These are phyloP conservation scores for Crocidura indochinensis DNA, from an alignment of 2,797 vertebrate genomes.

Conservation along the genomic window DNA sequence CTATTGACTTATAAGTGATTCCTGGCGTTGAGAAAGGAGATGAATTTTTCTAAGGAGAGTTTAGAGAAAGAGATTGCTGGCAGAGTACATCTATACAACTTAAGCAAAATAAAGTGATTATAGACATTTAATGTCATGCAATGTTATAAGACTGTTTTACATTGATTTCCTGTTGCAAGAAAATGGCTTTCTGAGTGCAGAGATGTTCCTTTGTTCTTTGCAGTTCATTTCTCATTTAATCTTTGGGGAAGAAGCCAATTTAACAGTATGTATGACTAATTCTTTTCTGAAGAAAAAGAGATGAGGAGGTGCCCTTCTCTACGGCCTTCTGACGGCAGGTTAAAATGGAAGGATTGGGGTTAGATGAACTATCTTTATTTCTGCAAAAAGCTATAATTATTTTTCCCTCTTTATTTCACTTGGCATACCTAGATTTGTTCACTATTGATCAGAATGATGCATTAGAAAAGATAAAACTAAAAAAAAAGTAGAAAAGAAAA, in stretches of 20 bases:
- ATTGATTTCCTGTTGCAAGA: conserved; percentile 83
- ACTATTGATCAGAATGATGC: conserved; percentile 12
- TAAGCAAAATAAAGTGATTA: conserved; percentile 83
- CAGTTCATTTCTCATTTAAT: conserved; percentile 85
- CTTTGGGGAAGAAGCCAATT: conserved; percentile 83
- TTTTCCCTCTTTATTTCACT: conserved; percentile 64
- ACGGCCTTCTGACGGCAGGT: conserved; percentile 50
- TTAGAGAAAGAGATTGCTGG: conserved; percentile 52
- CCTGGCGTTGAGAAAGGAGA: conserved; percentile 64
- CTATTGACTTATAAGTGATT: conserved; percentile 77
- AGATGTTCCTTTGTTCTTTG: conserved; percentile 80
- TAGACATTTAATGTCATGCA: conserved; percentile 75
- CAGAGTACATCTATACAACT: conserved; percentile 71
- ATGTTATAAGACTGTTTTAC: conserved; percentile 78
- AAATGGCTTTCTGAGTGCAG: conserved; percentile 74
- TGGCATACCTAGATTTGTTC: conserved; percentile 52
- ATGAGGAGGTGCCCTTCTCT: conserved; percentile 65
- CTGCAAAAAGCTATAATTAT: conserved; percentile 44
- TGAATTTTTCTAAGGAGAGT: conserved; percentile 74
- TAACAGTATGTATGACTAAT: conserved; percentile 82
- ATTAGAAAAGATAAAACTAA: conserved; percentile 13
- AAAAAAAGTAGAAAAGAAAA: conserved; percentile 55
- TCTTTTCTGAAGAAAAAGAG: conserved; percentile 69
- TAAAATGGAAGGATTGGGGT: conserved; percentile 76
- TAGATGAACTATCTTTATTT: conserved; percentile 48